Percentiles rank a stretch among this genome's conserved stretches.
Evolutionary conservation across 2,888 invertebrate genomes (phyloP).

Genomic region (Ceriagrion tenellum): DNA sequence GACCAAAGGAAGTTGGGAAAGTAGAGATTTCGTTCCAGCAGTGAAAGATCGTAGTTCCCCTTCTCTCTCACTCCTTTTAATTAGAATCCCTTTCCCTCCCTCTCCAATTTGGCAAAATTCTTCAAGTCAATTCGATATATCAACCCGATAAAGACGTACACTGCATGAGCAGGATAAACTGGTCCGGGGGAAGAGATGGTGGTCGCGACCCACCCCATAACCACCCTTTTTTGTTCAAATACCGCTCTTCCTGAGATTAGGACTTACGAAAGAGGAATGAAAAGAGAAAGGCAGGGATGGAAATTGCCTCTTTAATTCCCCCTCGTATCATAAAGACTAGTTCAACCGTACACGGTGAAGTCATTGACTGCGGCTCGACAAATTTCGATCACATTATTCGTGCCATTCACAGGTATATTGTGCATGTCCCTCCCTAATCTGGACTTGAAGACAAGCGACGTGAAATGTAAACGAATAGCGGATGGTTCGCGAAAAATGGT

Average conservation of each 20-base stretch:
- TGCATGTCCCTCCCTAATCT: too few species aligned
- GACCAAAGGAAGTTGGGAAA: neutral
- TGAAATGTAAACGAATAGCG: too few species aligned
- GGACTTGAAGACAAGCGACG: too few species aligned
- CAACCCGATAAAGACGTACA: neutral
- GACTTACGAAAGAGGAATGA: neutral
- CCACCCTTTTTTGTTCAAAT: too few species aligned
- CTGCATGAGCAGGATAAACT: neutral
- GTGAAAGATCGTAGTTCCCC: neutral
- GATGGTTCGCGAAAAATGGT: too few species aligned
- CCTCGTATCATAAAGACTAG: neutral
- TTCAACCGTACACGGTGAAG: neutral
- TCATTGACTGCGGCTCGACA: neutral
- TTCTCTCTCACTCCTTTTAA: neutral
- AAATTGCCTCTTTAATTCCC: neutral
- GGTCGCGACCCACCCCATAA: neutral
- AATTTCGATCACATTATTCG: neutral
- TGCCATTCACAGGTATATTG: too few species aligned
- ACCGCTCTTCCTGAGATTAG: neutral
- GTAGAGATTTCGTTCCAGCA: neutral
- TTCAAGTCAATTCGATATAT: slow-evolving; percentile 34
- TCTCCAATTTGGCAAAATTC: neutral
- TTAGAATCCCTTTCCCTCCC: neutral
- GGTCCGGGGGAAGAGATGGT: neutral
- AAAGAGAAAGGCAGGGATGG: neutral